A percentile compares a stretch with the other conserved stretches of the same genome.
Evolutionary conservation across 2,888 invertebrate species (phyloP).

Genomic region (Cactoblastis cactorum): DNA sequence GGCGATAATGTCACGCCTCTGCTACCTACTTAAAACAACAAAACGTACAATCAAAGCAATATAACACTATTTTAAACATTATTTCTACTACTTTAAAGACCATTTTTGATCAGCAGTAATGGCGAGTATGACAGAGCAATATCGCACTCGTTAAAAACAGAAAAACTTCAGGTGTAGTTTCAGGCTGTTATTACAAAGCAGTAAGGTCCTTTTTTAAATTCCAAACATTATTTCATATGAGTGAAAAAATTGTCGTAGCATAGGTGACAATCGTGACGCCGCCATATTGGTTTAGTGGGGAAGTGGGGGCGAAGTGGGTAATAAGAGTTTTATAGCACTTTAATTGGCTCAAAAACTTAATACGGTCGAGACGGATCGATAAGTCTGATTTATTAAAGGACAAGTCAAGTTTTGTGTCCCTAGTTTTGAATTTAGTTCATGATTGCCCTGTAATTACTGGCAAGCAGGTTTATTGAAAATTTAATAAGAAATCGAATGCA

Average conservation of each 20-base stretch:
- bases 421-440: constrained; percentile 25
- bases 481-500: constrained; percentile 18
- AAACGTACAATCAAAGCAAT: constrained; percentile 40
- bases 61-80: constrained; percentile 28
- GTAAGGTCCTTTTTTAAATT: constrained; percentile 26
- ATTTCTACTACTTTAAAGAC: constrained; percentile 17
- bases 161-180: constrained; percentile 58
- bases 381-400: constrained; percentile 56
- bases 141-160: constrained; percentile 62
- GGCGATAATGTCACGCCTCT: constrained; percentile 77
- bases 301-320: constrained; percentile 54
- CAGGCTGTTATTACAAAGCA: constrained; percentile 29
- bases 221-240: constrained; percentile 13
- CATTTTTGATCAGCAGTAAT: constrained; percentile 21
- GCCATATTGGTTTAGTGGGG: constrained; percentile 74
- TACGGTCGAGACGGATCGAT: constrained; percentile 42
- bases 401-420: constrained; percentile 32
- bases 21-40: constrained; percentile 60
- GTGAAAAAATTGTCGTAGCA: constrained; percentile 38
- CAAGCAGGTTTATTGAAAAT: constrained; percentile 20
- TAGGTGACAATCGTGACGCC: constrained; percentile 76
- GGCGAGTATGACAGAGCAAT: constrained; percentile 52
- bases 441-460: constrained; percentile 25
- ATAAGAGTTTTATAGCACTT: constrained; percentile 69
- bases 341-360: constrained; percentile 72